Evolutionary conservation across 2,888 invertebrate species (phyloP), one percentile per base, ranked within the genome.

Genomic region (Himalopsyche kuldschensis): DNA sequence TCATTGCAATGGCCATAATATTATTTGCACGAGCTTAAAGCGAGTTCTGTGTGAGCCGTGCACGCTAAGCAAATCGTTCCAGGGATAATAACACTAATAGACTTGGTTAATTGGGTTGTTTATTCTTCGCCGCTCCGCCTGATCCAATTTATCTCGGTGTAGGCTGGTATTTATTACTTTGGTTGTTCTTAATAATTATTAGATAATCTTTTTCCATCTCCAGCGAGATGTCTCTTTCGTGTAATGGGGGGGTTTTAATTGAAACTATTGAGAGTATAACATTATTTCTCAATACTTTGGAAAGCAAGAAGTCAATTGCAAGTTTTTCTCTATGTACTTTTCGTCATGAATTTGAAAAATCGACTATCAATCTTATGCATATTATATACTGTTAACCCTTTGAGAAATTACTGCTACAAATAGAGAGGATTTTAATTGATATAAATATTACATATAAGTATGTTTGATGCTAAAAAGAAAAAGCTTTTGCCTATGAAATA

Each of bases 31-130:
- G 24, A 55, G 55, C 55, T 20, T 55, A 55, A 55, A 55, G 55
- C 55, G 20, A 55, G 55, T 20, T 55, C 1, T 20, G 55, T 3
- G 55, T 20, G 10, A 20, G 24, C 10, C 48, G 6, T 48, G 48
- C n/a, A 48, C 5, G 24, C 55, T 20, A 55, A 55, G 55, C 20
- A 55, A n/a, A 20, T 5, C 20, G 55, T 75, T 32, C 69, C 63
- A 27, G 32, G 55, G 27, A 48, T 81, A 76, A 81, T 81, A 76
- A 76, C 81, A 75, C 81, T 81, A 81, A 81, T 81, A 46, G 75
- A 20, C 31, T 75, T 75, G 76, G 35, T 81, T 81, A 81, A 81
- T 81, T 79, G 75, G 81, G 81, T 76, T 75, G 76, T 46, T 81
- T 81, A 76, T 76, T 20, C 55, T 46, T 75, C 48, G 69, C 80